Evolutionary conservation across 2,888 invertebrate species (phyloP), one percentile per base, ranked within the genome.

Genomic region (Drosophila aldrichi): DNA sequence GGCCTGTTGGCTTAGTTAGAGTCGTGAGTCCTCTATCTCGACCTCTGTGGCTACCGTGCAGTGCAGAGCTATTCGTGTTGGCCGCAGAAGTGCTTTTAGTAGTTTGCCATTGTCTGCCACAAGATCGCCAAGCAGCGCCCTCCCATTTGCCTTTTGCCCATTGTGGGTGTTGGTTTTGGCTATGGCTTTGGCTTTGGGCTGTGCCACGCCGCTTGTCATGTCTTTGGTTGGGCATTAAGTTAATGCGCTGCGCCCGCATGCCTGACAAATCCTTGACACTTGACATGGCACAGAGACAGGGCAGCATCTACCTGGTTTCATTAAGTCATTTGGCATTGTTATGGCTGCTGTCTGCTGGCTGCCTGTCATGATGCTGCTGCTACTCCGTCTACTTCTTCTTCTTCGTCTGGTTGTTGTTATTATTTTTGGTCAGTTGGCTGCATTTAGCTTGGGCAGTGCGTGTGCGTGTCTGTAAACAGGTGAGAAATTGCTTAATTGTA

Each of bases 401-500:
- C 12, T 20, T 43, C 12, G 62, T 79, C 61, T 58, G 60, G 68
- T 68, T 46, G 46, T 62, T 59, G 64, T 25, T 76, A 65, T 51
- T 54, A 43, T 54, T 52, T 54, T 55, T 60, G 77, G 62, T 70
- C 74, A 77, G 70, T 63, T 64, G 49, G 52, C 64, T 75, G 67
- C 61, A 70, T 59, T 64, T 58, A 34, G 46, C 43, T n/a, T 41
- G 9, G 7, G 61, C 36, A 16, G 48, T 48, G 14, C 25, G 44
- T 48, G 16, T 36, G 44, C 57, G 29, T 52, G 62, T 65, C 52
- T 69, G 72, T 66, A 77, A 80, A 85, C 86, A 89, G 86, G 90
- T 86, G 90, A 82, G 88, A 90, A 86, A 89, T 86, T 89, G 82
- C 90, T 80, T 86, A 88, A 88, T 82, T 89, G 90, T 88, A 80